Percentiles rank a stretch among this genome's conserved stretches.
phyloP scores from a whole-genome alignment of 30 jellyfish, hydroid and myxozoan species.

The Aurelia aurita region DNA sequence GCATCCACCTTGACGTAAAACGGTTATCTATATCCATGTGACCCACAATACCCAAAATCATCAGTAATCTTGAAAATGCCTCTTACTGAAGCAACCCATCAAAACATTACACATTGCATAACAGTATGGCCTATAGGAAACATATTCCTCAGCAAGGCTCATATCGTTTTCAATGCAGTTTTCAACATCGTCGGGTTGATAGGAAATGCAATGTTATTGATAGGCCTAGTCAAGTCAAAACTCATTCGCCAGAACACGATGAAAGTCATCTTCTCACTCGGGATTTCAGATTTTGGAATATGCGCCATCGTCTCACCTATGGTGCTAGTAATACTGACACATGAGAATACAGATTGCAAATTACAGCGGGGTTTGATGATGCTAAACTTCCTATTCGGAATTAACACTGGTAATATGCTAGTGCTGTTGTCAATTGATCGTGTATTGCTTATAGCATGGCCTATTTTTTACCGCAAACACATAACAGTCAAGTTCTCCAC shows the following conservation, averaged over 20 bases:
- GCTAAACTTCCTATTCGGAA: conserved; percentile 27
- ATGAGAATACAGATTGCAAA: not conserved
- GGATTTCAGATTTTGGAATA: conserved; percentile 49
- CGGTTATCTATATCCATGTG: no score
- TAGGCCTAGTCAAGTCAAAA: conserved; percentile 54
- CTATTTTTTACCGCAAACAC: conserved; percentile 40
- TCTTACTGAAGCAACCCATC: conserved; percentile 6
- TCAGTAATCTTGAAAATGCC: conserved; percentile 10
- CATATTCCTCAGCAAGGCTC: conserved; percentile 1
- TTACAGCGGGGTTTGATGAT: not conserved
- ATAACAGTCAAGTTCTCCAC: conserved; percentile 12
- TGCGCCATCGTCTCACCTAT: conserved; percentile 30
- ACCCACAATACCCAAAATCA: no score
- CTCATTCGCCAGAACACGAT: conserved; percentile 48
- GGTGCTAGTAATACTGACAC: not conserved
- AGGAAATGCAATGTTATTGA: conserved; percentile 24
- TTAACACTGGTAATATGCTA: conserved; percentile 58
- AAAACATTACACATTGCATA: conserved; percentile 53
- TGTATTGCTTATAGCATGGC: conserved; percentile 53
- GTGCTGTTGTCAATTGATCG: conserved; percentile 48
- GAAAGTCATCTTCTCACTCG: conserved; percentile 54
- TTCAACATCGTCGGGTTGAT: conserved; percentile 12
- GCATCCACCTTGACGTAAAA: no score
- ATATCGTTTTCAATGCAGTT: conserved; percentile 2
- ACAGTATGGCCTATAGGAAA: conserved; percentile 63